These are phyloP conservation scores for Phenganax subtilis DNA, from an alignment of 92 coral and sea anemone species.

Conservation along the genomic window DNA sequence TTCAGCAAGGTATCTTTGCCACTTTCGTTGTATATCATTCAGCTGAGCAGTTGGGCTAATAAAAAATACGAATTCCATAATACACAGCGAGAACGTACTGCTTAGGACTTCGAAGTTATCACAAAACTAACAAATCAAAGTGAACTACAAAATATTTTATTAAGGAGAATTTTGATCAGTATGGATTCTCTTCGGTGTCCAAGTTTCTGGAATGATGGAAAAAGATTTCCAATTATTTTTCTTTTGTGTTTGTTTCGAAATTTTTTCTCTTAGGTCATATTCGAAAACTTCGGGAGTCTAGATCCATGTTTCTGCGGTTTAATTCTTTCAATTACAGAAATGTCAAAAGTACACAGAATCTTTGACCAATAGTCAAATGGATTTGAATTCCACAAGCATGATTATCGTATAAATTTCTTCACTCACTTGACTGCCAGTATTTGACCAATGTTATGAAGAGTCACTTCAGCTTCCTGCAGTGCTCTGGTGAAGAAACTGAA, in stretches of 20 bases:
- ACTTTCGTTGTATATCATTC: conserved; percentile 60
- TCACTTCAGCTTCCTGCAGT: conserved; percentile 70
- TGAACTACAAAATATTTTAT: background rate
- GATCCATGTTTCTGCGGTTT: too few relatives aligned
- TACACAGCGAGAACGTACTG: background rate
- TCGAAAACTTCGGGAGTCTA: too few relatives aligned
- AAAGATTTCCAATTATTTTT: too few relatives aligned
- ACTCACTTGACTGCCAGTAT: conserved; percentile 58
- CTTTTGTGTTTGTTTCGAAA: too few relatives aligned
- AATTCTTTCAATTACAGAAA: too few relatives aligned
- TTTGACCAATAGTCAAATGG: too few relatives aligned
- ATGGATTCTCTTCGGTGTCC: too few relatives aligned
- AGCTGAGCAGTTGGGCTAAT: conserved; percentile 55
- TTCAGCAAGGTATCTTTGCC: conserved; percentile 73
- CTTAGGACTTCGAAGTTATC: background rate
- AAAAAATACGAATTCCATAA: conserved; percentile 14
- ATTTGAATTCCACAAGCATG: conserved; percentile 1
- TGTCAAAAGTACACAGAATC: too few relatives aligned
- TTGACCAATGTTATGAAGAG: conserved; percentile 61
- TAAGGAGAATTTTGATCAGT: background rate
- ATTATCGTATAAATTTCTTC: background rate
- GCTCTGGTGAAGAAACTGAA: conserved; percentile 80
- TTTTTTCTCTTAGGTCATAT: too few relatives aligned
- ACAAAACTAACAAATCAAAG: background rate
- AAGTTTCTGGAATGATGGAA: too few relatives aligned